Evolutionary conservation across 2,888 invertebrate genomes (phyloP).

Genomic region (Yponomeuta evonymella): DNA sequence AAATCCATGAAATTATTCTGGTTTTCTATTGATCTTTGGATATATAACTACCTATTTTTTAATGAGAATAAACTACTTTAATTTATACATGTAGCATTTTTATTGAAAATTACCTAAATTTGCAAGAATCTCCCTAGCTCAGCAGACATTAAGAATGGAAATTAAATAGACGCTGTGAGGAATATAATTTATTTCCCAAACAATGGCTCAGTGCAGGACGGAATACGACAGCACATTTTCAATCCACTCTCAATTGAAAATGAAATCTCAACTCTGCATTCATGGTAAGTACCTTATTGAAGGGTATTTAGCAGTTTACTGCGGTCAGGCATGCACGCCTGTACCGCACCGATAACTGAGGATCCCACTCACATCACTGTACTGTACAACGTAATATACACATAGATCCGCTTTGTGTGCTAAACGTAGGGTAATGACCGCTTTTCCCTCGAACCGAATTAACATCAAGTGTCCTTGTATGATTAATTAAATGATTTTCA

Average conservation of each 20-base stretch:
- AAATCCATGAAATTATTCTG: constrained; percentile 43
- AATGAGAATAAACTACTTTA: constrained; percentile 23
- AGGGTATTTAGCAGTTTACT: constrained; percentile 54
- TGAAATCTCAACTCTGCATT: constrained; percentile 57
- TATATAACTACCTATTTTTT: constrained; percentile 56
- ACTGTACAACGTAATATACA: neutral
- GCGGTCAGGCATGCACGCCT: constrained; percentile 49
- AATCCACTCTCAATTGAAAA: constrained; percentile 56
- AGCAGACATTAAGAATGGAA: neutral
- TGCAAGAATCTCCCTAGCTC: neutral
- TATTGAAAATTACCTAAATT: neutral
- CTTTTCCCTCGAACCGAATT: constrained; percentile 6
- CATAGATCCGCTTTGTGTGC: constrained; percentile 34
- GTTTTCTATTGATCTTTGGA: constrained; percentile 68
- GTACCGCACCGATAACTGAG: constrained; percentile 54
- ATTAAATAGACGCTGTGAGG: constrained; percentile 13
- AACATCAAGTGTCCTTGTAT: constrained; percentile 27
- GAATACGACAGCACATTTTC: constrained; percentile 37
- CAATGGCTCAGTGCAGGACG: constrained; percentile 4
- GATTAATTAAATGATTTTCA: constrained; percentile 28
- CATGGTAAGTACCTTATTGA: constrained; percentile 58
- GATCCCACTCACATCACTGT: constrained; percentile 23
- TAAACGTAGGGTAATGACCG: constrained; percentile 24
- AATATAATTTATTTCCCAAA: constrained; percentile 7
- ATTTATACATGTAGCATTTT: constrained; percentile 7